Base-by-base conservation (phyloP, 2,113 vertebrate genomes). In the Colistium nudipinnis region DNA sequence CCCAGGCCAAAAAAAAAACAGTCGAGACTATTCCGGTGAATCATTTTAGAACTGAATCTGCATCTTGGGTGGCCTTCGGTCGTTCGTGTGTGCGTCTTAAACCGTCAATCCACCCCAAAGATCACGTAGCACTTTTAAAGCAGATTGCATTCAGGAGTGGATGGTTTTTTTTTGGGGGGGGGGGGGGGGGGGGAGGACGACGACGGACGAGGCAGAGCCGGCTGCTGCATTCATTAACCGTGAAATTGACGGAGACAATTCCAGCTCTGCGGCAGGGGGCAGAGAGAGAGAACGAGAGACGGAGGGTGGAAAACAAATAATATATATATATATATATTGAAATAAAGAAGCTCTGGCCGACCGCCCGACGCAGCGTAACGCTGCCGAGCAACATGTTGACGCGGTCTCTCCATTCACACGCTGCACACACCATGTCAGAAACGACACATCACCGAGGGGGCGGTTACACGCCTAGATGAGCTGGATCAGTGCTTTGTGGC, bases 141-240 rank as follows among this genome's bases (percentile, higher is more conserved):
- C 41, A 48, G 47, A 76, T 41, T 41, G 41, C 43, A 24, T 47
- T 75, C 56, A 25, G 17, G 20, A 44, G 20, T 28, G 24, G 3
- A 39, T 10, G 41, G 7, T 30, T 43, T 68, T 0, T 13, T 6
- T 4, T 4, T 6, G 4, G 31, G 31, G 31, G 31, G 31, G 31
- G 31, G 4, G 31, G 31, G 31, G 31, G 31, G 31, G 31, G 4
- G 31, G 31, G 54, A 19, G 67, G 71, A 60, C 41, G 39, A 19
- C 17, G 43, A n/a, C 9, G 75, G 59, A 53, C 41, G 49, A 79
- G 52, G 60, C 74, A 81, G 77, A 74, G 69, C 12, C 54, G 55
- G 76, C 69, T 87, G 76, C 88, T 83, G 88, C 90, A 91, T 86
- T 90, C 81, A 89, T 90, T 83, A 86, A 87, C 81, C 77, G 68